A percentile compares a stretch with the other conserved stretches of the same genome.
phyloP scores from a whole-genome alignment of 2,888 invertebrate species.

The Pseudolycoriella hygida region DNA sequence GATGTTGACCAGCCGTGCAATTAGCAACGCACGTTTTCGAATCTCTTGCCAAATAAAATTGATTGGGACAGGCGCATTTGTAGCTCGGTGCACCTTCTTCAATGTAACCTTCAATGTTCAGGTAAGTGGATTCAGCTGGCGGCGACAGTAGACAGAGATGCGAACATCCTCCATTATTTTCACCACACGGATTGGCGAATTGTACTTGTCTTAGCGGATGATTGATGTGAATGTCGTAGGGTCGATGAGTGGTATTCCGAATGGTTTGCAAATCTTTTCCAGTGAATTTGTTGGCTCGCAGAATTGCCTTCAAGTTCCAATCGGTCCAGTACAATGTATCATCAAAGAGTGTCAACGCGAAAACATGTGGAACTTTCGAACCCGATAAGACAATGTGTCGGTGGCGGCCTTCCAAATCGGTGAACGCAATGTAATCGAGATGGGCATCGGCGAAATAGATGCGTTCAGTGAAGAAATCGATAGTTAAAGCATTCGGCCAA shows the following conservation, averaged over 20 bases:
- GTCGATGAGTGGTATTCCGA: slow-evolving; percentile 83
- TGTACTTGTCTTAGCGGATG: slow-evolving; percentile 76
- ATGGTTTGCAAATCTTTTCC: slow-evolving; percentile 55
- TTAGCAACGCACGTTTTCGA: slow-evolving; percentile 83
- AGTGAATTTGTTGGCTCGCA: slow-evolving; percentile 81
- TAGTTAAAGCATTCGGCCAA: slow-evolving; percentile 95
- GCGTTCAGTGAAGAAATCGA: slow-evolving; percentile 89
- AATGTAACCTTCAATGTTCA: slow-evolving; percentile 60
- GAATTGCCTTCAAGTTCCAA: slow-evolving; percentile 91
- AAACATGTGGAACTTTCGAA: slow-evolving; percentile 79
- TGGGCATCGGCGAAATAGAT: slow-evolving; percentile 98
- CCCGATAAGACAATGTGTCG: slow-evolving; percentile 69
- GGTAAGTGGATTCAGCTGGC: slow-evolving; percentile 53
- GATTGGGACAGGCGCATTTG: slow-evolving; percentile 89
- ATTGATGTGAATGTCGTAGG: slow-evolving; percentile 84
- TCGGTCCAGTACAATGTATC: slow-evolving; percentile 93
- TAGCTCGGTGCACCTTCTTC: slow-evolving; percentile 63
- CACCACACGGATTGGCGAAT: slow-evolving; percentile 78
- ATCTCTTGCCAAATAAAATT: slow-evolving; percentile 67
- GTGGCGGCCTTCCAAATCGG: slow-evolving; percentile 81
- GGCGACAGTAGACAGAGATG: slow-evolving; percentile 88
- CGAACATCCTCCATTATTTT: slow-evolving; percentile 88
- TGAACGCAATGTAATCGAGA: slow-evolving; percentile 89
- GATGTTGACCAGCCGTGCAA: slow-evolving; percentile 55
- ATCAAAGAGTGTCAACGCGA: slow-evolving; percentile 85